These are phyloP conservation scores for Nycticryphes semicollaris DNA, from an alignment of 2,113 vertebrate genomes.

Conservation along the genomic window DNA sequence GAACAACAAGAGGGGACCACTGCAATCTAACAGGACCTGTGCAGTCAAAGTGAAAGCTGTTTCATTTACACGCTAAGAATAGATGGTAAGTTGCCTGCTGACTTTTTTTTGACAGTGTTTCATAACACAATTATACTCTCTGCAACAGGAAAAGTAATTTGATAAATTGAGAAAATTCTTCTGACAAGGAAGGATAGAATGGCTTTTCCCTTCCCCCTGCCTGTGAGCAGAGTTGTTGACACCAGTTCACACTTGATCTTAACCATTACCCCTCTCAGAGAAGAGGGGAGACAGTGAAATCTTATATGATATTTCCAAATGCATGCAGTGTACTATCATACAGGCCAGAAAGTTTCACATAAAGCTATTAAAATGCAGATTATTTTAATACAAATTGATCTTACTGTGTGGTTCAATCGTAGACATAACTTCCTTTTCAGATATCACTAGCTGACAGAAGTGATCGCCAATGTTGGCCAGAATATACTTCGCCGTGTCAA, in stretches of 20 bases:
- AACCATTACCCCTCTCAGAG: background rate
- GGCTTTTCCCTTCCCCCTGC: background rate
- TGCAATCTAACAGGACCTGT: background rate
- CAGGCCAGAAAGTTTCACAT: background rate
- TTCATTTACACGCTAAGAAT: background rate
- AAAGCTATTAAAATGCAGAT: background rate
- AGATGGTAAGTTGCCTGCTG: background rate
- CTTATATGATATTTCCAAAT: background rate
- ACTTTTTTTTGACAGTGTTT: background rate
- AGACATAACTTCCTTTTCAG: constrained; percentile 83
- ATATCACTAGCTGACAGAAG: constrained; percentile 83
- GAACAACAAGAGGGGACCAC: background rate
- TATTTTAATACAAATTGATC: constrained; percentile 27
- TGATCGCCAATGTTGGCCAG: constrained; percentile 84
- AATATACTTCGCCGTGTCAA: constrained; percentile 83
- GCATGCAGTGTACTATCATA: background rate
- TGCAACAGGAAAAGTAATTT: background rate
- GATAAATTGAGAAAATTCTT: background rate
- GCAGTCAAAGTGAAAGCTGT: background rate
- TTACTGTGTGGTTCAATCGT: constrained; percentile 82
- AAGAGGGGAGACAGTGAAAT: background rate
- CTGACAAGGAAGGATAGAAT: background rate
- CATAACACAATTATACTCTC: background rate
- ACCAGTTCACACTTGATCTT: background rate
- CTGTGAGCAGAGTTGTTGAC: background rate